Base-by-base conservation (phyloP, 2,888 invertebrate species). In the Drosophila lacicola region DNA sequence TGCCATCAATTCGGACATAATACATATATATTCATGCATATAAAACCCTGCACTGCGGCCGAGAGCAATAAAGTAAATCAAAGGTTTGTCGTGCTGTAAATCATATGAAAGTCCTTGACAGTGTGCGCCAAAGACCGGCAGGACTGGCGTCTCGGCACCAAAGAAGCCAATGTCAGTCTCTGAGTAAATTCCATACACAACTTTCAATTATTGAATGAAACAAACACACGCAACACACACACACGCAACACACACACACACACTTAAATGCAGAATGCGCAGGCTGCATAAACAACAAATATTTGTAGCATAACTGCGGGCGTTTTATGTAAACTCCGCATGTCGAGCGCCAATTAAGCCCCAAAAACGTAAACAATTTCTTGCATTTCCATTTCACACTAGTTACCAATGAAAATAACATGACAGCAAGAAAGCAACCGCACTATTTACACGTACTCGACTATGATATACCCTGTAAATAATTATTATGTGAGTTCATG, bases 311-410 rank as follows among this genome's bases (percentile, higher is more conserved):
- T 89, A 78, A 74, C 84, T 70, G 47, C 54, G 70, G 86, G 89
- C 88, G 75, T 66, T 63, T 19, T 36, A 36, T 64, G 17, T 39
- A 54, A 61, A 36, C 14, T 69, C 73, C 76, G 86, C 86, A 88
- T 83, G 88, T 76, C 78, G 74, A 58, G 65, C 65, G 66, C 74
- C 90, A 87, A 87, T 89, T 89, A 87, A 83, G 80, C 61, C 56
- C 64, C 25, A 63, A 77, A 70, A 75, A 72, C 74, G 81, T 70
- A 78, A 86, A 86, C 88, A 75, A 84, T 86, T 84, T 73, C 66
- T 49, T 80, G 70, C 80, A 88, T 88, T 88, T 88, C 66, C 75
- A 83, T 70, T 80, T 83, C 78, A 80, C 78, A 66, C 86, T 68
- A 67, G 69, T 70, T 65, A 69, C 86, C 70, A 82, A 41, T 55